Evolutionary conservation across 2,797 vertebrate genomes (phyloP).

Genomic region (Sitta carolinensis): DNA sequence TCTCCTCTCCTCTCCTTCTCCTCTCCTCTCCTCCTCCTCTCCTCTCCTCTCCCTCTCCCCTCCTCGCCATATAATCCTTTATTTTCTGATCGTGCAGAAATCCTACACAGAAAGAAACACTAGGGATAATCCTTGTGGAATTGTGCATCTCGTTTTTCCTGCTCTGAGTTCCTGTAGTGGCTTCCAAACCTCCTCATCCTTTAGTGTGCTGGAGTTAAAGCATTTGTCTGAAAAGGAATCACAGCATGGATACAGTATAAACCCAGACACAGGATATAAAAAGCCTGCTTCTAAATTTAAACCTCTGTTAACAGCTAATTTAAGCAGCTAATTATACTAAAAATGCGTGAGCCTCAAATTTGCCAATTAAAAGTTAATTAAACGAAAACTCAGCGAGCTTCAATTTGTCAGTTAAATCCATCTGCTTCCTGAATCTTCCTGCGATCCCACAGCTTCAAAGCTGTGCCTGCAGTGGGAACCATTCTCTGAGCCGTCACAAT

Average conservation of each 20-base stretch:
- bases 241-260: neutral
- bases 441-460: constrained; percentile 34
- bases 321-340: constrained; percentile 59
- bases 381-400: constrained; percentile 28
- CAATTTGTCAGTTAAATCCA: constrained; percentile 52
- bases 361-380: constrained; percentile 70
- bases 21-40: too few species aligned
- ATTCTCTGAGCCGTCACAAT: neutral
- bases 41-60: too few species aligned
- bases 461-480: neutral
- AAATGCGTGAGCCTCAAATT: constrained; percentile 34
- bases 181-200: neutral
- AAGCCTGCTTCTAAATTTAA: constrained; percentile 62
- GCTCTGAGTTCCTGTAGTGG: neutral
- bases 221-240: neutral
- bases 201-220: neutral
- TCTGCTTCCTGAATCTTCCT: constrained; percentile 58
- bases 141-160: neutral
- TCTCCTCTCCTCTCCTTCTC: too few species aligned
- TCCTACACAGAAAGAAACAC: neutral
- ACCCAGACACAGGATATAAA: constrained; percentile 45
- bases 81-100: neutral
- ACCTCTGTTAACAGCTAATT: constrained; percentile 54
- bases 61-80: neutral
- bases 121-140: neutral